Evolutionary conservation across 1,140 invertebrate species (phyloP).

Genomic region (Polypedilum pembai): DNA sequence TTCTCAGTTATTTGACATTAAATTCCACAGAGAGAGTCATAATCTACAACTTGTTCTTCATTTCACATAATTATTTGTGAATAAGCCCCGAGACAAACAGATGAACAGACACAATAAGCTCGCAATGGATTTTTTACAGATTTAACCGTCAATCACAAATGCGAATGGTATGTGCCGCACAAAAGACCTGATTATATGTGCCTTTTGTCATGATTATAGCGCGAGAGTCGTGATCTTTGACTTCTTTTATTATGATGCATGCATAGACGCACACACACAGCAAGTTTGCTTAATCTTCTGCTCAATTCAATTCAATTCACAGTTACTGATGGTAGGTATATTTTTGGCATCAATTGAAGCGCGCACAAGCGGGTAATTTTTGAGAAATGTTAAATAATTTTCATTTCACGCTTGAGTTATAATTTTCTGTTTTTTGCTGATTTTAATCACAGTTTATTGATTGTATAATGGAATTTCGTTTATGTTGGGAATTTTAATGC

Average conservation of each 20-base stretch:
- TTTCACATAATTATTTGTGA: not conserved
- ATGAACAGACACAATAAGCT: not conserved
- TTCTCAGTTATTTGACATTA: too few relatives aligned
- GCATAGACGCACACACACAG: not conserved
- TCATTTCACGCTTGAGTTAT: not conserved
- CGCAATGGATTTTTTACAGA: not conserved
- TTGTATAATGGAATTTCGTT: not conserved
- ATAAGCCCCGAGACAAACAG: not conserved
- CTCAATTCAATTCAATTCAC: not conserved
- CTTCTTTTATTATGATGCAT: not conserved
- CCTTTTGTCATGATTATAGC: slow-evolving; percentile 6
- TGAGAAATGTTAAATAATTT: not conserved
- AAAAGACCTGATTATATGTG: slow-evolving; percentile 12
- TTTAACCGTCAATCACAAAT: not conserved
- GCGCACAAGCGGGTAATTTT: not conserved
- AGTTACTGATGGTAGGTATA: not conserved
- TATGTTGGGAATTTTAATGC: too few relatives aligned
- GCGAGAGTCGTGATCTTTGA: slow-evolving; percentile 3
- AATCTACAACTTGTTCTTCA: not conserved
- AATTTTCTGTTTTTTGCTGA: not conserved
- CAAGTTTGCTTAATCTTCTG: not conserved
- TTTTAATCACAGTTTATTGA: not conserved
- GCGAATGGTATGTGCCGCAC: not conserved
- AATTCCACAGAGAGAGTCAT: too few relatives aligned
- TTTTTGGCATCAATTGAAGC: not conserved